phyloP scores from a whole-genome alignment of 2,888 invertebrate species.

The Muscina levida region DNA sequence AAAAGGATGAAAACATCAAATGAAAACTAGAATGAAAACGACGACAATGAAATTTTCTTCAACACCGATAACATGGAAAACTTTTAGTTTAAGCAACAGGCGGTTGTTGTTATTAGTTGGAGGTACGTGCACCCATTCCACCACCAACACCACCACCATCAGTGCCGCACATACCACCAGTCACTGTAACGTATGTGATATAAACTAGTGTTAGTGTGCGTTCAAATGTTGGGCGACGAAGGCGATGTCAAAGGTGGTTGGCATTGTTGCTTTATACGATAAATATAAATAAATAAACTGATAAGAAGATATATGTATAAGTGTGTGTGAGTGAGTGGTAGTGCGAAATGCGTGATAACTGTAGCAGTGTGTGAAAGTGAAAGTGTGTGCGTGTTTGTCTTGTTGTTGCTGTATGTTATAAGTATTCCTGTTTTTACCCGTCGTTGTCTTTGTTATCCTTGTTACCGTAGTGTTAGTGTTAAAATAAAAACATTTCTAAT shows the following conservation, averaged over 20 bases:
- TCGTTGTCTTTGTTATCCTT: background rate
- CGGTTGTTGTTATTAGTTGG: slow-evolving; percentile 25
- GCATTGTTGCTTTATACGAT: background rate
- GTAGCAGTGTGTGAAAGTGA: no score
- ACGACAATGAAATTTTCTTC: slow-evolving; percentile 22
- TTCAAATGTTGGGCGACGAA: no score
- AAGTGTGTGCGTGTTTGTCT: no score
- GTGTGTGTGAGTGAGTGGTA: background rate
- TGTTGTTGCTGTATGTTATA: no score
- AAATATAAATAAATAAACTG: slow-evolving; percentile 13
- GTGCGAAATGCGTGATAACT: no score
- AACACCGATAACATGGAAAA: slow-evolving; percentile 33
- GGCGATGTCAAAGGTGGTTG: background rate
- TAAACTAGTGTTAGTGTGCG: no score
- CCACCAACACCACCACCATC: background rate
- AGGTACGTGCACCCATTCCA: no score
- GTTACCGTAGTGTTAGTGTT: background rate
- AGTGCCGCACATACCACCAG: no score
- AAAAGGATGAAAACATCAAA: slow-evolving; percentile 14
- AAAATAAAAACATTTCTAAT: slow-evolving; percentile 13
- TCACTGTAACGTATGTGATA: no score
- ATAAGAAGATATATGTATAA: background rate
- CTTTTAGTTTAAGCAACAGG: slow-evolving; percentile 52
- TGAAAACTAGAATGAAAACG: slow-evolving; percentile 2
- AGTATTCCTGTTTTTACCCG: background rate